Base-by-base conservation (phyloP, 2,113 vertebrate genomes). In the Electrona antarctica region DNA sequence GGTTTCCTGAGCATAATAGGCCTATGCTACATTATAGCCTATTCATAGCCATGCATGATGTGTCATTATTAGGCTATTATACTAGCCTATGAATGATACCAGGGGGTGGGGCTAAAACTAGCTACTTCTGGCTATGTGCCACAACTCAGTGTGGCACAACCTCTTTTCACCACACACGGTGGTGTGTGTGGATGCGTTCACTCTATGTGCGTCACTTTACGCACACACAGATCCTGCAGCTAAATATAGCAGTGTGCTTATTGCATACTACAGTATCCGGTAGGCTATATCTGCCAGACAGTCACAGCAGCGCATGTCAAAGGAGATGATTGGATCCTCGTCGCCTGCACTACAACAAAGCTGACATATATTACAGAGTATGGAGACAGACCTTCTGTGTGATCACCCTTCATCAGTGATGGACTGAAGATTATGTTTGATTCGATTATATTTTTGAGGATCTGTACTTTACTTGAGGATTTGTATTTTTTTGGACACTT, bases 191-290 rank as follows among this genome's bases (percentile, higher is more conserved):
- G 13, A 52, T 51, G 80, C 75, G 87, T 87, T 84, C 87, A 76
- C 68, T 67, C 69, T 54, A 60, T 33, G 74, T 45, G 75, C 87
- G 85, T 92, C 89, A 88, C 76, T 82, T 88, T 86, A 87, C 77
- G 84, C 85, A 84, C 69, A 60, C 80, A 90, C 76, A 71, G 33
- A 41, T 41, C 76, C 63, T 73, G 11, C 12, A 51, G 79, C 90
- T 91, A 93, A 91, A 92, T 88, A 90, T 93, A 93, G 88, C 86
- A 80, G 73, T 80, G 29, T 41, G 1, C 1, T 72, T 85, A 74
- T 89, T 41, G 33, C 33, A 41, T 21, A 21, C 21, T 21, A 6
- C 33, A 41, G 33, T 6, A 41, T 41, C 1, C 33, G 5, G 33
- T 41, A 21, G 21, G 21, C 21, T 21, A 41, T 41, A 41, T 41